Evolutionary conservation across 2,113 vertebrate species (phyloP), one percentile per base, ranked within the genome.

Genomic region (Hydrochoerus hydrochaeris): DNA sequence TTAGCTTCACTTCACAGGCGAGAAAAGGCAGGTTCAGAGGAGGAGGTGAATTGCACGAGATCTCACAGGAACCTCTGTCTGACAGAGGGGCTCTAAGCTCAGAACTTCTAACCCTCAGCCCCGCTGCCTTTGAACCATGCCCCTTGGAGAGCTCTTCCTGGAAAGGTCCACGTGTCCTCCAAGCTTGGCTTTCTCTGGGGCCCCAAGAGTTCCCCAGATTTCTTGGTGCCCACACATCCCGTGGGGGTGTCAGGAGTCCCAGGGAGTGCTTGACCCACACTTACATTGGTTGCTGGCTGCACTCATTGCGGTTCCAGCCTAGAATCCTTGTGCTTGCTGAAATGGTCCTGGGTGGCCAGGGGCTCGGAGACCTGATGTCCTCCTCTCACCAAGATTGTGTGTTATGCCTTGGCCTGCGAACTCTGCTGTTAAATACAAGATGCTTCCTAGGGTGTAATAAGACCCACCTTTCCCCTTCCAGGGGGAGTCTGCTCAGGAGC

Each of bases 381-480:
- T 44, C 60, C 89, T 62, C 57, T 44, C 60, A 14, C 28, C 8
- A 30, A 81, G 63, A 41, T 54, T 80, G 28, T 13, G 5, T 16
- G 11, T 44, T 28, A 0, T 8, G 16, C 73, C 35, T 2, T 35
- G 81, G 52, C 14, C 38, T 2, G 60, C 0, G 0, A 0, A 5
- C 35, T 22, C 91, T 46, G 67, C 82, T 89, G 97, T 91, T 88
- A 97, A 94, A 67, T 26, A 54, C n/a, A 4, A 75, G 30, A 46
- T 69, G 30, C 4, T n/a, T 32, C 77, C 24, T 19, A 60, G 28
- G 41, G 69, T n/a, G 67, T 81, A 57, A 78, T 58, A 60, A 57
- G 38, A 35, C 46, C 35, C 96, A 78, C 83, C 82, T 88, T 80
- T 86, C 71, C 75, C 71, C 69, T 83, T 38, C 13, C 35, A 17